A percentile compares a stretch with the other conserved stretches of the same genome.
These are phyloP conservation scores for Bovichtus diacanthus DNA, from an alignment of 2,797 vertebrate species.

Conservation along the genomic window DNA sequence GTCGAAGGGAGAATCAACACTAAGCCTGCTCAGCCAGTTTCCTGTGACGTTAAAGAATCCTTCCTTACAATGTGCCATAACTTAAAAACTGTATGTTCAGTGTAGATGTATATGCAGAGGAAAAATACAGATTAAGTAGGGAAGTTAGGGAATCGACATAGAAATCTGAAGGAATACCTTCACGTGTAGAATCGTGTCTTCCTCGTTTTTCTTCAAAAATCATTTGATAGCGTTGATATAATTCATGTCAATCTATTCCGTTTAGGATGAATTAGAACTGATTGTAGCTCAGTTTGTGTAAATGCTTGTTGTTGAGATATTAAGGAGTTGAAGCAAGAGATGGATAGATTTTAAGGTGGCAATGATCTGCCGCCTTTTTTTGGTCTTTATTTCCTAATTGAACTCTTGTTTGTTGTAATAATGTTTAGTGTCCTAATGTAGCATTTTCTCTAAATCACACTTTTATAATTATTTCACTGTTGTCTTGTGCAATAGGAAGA, in stretches of 20 bases:
- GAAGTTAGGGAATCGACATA: background rate
- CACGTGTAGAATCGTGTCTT: background rate
- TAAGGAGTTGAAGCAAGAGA: conserved; percentile 3
- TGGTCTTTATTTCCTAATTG: background rate
- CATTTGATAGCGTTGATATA: background rate
- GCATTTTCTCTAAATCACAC: conserved; percentile 42
- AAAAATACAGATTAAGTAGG: background rate
- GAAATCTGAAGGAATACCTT: conserved; percentile 6
- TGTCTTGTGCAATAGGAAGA: conserved; percentile 74
- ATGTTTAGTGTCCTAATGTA: conserved; percentile 35
- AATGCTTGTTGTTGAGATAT: background rate
- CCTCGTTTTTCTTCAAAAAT: background rate
- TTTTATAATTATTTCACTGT: conserved; percentile 46
- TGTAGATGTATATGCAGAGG: conserved; percentile 28
- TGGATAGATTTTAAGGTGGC: background rate
- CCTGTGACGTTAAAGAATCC: conserved; percentile 17
- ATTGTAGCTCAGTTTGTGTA: conserved; percentile 13
- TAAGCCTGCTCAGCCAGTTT: background rate
- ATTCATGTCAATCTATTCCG: background rate
- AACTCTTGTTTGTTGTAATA: background rate
- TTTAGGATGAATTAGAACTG: background rate
- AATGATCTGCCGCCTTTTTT: conserved; percentile 34
- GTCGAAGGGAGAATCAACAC: background rate
- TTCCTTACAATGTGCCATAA: conserved; percentile 69
- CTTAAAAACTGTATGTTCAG: conserved; percentile 18